Evolutionary conservation across 2,113 vertebrate species (phyloP).

Genomic region (Lethenteron camtschaticum): DNA sequence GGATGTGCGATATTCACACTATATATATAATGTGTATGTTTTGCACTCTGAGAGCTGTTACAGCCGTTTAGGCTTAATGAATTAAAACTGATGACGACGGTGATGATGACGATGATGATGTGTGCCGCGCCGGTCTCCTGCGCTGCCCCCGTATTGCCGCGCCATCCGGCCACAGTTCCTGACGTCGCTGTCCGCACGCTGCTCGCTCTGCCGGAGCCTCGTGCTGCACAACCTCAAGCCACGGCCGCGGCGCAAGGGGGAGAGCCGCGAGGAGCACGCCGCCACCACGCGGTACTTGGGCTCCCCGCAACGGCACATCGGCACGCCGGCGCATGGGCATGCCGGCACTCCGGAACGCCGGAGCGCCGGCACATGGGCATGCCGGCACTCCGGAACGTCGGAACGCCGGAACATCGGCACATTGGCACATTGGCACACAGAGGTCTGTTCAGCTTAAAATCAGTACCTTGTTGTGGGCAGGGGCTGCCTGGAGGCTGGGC

Average conservation of each 20-base stretch:
- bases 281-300: slow-evolving; percentile 5
- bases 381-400: no score
- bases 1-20: no score
- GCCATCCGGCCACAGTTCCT: not conserved
- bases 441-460: not conserved
- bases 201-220: slow-evolving; percentile 1
- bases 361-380: not conserved
- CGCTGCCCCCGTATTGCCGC: not conserved
- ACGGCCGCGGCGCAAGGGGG: not conserved
- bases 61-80: not conserved
- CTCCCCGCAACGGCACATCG: not conserved
- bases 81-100: not conserved
- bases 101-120: not conserved
- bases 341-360: no score
- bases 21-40: not conserved
- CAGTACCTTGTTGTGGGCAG: not conserved
- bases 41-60: not conserved
- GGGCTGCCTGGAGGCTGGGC: not conserved
- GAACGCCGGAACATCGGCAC: no score
- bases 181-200: not conserved
- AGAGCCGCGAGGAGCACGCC: slow-evolving; percentile 6
- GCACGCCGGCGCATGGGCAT: not conserved
- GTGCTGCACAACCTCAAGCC: slow-evolving; percentile 1
- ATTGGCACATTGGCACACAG: not conserved
- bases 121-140: rapidly evolving